Percentiles rank a stretch among this genome's conserved stretches.
These are phyloP conservation scores for Anguilla rostrata DNA, from an alignment of 2,113 vertebrate genomes.

Conservation along the genomic window DNA sequence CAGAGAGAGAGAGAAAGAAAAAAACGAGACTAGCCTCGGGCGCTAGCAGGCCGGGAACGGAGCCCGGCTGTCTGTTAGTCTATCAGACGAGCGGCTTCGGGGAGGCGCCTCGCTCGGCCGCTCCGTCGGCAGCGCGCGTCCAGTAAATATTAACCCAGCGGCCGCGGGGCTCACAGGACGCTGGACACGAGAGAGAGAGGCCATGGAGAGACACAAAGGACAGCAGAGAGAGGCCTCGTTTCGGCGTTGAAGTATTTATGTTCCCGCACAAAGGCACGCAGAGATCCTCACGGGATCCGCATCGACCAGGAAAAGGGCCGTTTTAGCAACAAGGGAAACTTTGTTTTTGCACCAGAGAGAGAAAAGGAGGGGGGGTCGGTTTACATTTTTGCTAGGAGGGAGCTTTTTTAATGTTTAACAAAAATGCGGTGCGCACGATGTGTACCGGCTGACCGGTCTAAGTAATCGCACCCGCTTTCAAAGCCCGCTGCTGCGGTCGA, in stretches of 20 bases:
- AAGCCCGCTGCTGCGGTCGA: neutral
- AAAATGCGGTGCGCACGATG: neutral
- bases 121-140: neutral
- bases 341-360: neutral
- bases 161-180: neutral
- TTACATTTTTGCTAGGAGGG: neutral
- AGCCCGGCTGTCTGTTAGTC: neutral
- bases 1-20: neutral
- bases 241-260: too few species aligned
- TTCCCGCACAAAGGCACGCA: neutral
- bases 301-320: neutral
- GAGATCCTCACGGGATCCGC: neutral
- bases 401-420: neutral
- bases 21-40: neutral
- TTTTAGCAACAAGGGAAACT: neutral
- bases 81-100: neutral
- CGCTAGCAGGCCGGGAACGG: neutral
- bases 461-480: neutral
- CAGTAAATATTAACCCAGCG: conserved; percentile 8
- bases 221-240: too few species aligned
- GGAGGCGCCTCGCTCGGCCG: neutral
- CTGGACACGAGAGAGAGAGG: neutral
- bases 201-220: neutral
- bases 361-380: neutral
- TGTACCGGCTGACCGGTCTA: neutral